These are phyloP conservation scores for Neoaliturus tenellus DNA, from an alignment of 2,888 invertebrate genomes.

Conservation along the genomic window DNA sequence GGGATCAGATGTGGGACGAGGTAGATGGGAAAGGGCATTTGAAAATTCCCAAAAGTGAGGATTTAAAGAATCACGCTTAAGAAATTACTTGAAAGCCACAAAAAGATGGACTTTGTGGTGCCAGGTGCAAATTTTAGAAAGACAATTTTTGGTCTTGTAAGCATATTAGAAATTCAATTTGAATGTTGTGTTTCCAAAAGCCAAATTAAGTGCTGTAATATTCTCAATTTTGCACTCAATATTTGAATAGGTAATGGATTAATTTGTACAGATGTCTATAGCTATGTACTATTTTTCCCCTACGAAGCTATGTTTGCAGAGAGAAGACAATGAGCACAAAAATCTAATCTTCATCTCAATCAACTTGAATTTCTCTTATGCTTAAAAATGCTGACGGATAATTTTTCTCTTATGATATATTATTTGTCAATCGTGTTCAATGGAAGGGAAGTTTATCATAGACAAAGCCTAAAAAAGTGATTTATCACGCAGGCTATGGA, in stretches of 20 bases:
- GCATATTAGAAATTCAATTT: conserved; percentile 29
- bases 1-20: background rate
- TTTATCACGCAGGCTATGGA: conserved; percentile 8
- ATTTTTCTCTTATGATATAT: background rate
- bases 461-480: background rate
- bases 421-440: background rate
- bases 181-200: background rate
- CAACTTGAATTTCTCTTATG: conserved; percentile 24
- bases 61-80: background rate
- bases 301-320: background rate
- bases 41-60: background rate
- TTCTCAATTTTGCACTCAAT: background rate
- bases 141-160: conserved; percentile 10
- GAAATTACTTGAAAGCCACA: background rate
- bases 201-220: background rate
- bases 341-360: background rate
- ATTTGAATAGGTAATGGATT: background rate
- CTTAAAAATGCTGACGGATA: background rate
- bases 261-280: background rate
- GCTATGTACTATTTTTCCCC: background rate
- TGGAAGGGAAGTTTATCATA: background rate
- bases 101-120: background rate
- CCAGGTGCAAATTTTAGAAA: conserved; percentile 30
- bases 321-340: background rate
- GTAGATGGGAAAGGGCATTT: conserved; percentile 13